Base-by-base conservation (phyloP, 2,113 vertebrate species). In the Crypturellus undulatus region DNA sequence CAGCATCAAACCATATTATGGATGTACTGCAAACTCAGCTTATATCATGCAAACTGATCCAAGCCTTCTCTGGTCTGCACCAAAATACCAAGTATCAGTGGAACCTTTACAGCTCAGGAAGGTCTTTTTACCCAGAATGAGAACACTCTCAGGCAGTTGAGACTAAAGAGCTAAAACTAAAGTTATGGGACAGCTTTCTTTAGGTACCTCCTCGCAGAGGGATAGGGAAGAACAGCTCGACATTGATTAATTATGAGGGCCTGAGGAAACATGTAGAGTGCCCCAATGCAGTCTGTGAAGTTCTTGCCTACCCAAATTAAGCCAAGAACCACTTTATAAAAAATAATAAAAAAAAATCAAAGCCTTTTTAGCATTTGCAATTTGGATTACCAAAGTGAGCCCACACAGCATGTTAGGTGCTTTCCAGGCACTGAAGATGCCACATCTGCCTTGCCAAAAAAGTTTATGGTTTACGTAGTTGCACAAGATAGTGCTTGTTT, bases 401-500 rank as follows among this genome's bases (percentile, higher is more conserved):
- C 94, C 94, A 96, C 93, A 96, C 95, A 96, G 83, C 95, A 94
- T 54, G 94, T 76, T 96, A 92, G 94, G 95, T 96, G 92, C 85
- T 96, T 96, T 96, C 96, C 95, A 96, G 86, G 90, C 84, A 90
- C 77, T 79, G 84, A 92, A 88, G 78, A 87, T 89, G 80, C 95
- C 94, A 92, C 67, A 90, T 80, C 83, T 90, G 78, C 86, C 86
- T 85, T 82, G 81, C 95, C 95, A 96, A 94, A 92, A 85, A 87
- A 81, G 65, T 84, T 95, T 47, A 92, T 84, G 89, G 88, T 90
- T 95, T 93, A 96, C 14, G 0, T 84, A 94, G 69, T 17, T 92
- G 89, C 86, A 94, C 95, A 97, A 97, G 92, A 96, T 94, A 67
- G 77, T 96, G 80, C 94, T 96, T 97, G 96, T 94, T 95, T 84